A percentile compares a stretch with the other conserved stretches of the same genome.
Conservation (phyloP, 2,113 vertebrate species). For the Anser cygnoides region DNA sequence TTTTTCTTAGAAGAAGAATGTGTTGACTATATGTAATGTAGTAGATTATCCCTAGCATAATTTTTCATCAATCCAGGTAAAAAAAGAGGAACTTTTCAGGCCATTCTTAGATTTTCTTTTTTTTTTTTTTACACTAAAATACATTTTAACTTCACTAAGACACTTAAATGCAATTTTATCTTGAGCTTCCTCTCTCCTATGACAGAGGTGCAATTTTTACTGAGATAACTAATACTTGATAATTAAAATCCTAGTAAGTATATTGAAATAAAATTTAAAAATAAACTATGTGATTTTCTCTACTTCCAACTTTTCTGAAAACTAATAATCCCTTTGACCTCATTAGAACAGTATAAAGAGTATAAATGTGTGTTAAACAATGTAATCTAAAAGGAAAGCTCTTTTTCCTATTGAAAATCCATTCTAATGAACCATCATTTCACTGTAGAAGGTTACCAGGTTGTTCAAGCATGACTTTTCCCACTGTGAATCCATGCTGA, state of each 20-base stretch:
- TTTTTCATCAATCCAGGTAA: neutral
- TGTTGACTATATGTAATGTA: neutral
- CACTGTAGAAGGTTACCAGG: neutral
- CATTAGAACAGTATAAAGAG: neutral
- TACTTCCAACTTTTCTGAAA: neutral
- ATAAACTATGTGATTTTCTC: neutral
- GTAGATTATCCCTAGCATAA: neutral
- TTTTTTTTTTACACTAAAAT: neutral
- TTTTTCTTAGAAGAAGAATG: neutral
- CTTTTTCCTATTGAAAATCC: neutral
- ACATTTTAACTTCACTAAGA: neutral
- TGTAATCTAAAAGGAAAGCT: neutral
- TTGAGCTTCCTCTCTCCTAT: neutral
- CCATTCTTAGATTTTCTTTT: neutral
- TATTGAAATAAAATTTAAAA: neutral
- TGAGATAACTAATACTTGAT: neutral
- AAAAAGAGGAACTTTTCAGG: neutral
- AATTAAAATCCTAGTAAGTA: neutral
- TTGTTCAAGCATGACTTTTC: neutral
- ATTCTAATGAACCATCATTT: neutral
- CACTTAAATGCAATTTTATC: neutral
- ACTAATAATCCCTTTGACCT: accelerated
- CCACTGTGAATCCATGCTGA: neutral
- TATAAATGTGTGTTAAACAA: neutral
- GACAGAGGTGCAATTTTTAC: neutral